Base-by-base conservation (phyloP, 2,797 vertebrate species). In the Sebastes glaucus region DNA sequence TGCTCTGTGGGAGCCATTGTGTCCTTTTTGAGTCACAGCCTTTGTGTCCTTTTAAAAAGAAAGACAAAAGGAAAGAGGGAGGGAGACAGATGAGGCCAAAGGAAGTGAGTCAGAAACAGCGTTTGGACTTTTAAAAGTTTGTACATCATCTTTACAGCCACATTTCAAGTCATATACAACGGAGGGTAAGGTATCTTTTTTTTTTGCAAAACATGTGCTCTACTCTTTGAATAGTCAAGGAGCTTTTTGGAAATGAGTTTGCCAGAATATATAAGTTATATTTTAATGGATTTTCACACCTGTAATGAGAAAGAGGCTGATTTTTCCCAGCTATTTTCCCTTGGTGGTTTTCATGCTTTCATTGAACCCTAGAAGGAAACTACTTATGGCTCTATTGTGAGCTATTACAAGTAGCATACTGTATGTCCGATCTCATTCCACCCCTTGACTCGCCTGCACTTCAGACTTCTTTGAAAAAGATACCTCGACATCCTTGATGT, bases 1-100 rank as follows among this genome's bases (percentile, higher is more conserved):
- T 78, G 56, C 71, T 87, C 67, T 53, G 53, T 72, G 73, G 57
- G 74, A 82, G 80, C 28, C 35, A 59, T 71, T 85, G 64, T 73
- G 55, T 68, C 42, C 35, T 66, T 61, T 77, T 59, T 63, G 62
- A 78, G 60, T 77, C 78, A 28, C 42, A 28, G 55, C 70, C n/a
- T 61, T 72, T 76, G 59, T 77, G 56, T 75, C 42, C 11, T 77
- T 77, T 27, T 49, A 49, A 13, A 67, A 52, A 71, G 20, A 71
- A 38, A 63, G 18, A 46, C 35, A 77, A 62, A 71, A 60, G 68
- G 8, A 27, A 23, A 28, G 32, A 8, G 27, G 25, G 20, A 27
- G 32, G 1, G 32, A 61, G 33, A 20, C 1, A 53, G 16, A 68
- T 8, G 20, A 60, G 55, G 42, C 18, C 23, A 60, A 46, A 49